These are phyloP conservation scores for Apis mellifera DNA, from an alignment of 1,140 invertebrate species.

Conservation along the genomic window DNA sequence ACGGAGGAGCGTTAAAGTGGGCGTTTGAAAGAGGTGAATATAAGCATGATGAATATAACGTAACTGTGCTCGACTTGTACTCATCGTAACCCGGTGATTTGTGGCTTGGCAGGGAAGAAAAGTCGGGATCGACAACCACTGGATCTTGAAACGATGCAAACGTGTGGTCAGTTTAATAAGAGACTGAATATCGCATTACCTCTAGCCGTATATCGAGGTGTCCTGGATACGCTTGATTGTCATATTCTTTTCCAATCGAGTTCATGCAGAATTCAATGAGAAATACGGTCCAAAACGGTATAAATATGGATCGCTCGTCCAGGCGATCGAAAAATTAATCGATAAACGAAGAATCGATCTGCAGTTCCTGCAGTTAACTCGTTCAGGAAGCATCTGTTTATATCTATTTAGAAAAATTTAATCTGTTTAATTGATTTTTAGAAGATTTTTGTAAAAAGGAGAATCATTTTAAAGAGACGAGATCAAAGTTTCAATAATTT, in stretches of 20 bases:
- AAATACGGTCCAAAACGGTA: not conserved
- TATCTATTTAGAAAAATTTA: no score
- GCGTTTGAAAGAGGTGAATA: not conserved
- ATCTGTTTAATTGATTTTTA: no score
- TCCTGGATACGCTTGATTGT: constrained; percentile 35
- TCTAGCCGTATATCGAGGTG: constrained; percentile 35
- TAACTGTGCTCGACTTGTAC: constrained; percentile 37
- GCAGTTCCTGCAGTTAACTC: no score
- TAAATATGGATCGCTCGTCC: not conserved
- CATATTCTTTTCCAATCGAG: constrained; percentile 27
- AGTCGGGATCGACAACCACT: constrained; percentile 51
- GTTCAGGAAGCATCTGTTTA: no score
- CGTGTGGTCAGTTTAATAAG: constrained; percentile 65
- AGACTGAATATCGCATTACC: constrained; percentile 68
- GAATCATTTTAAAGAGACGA: no score
- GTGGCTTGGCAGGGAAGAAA: constrained; percentile 45
- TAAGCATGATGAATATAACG: no score
- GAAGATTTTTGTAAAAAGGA: no score
- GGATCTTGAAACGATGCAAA: constrained; percentile 60
- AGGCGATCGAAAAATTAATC: constrained; percentile 9
- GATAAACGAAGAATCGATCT: constrained; percentile 15
- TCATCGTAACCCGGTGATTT: constrained; percentile 64
- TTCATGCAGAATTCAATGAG: constrained; percentile 1
- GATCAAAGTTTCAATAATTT: no score
- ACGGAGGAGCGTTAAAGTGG: no score